Percentiles rank a stretch among this genome's conserved stretches.
These are phyloP conservation scores for Taphrorychus bicolor DNA, from an alignment of 2,888 invertebrate species.

Conservation along the genomic window DNA sequence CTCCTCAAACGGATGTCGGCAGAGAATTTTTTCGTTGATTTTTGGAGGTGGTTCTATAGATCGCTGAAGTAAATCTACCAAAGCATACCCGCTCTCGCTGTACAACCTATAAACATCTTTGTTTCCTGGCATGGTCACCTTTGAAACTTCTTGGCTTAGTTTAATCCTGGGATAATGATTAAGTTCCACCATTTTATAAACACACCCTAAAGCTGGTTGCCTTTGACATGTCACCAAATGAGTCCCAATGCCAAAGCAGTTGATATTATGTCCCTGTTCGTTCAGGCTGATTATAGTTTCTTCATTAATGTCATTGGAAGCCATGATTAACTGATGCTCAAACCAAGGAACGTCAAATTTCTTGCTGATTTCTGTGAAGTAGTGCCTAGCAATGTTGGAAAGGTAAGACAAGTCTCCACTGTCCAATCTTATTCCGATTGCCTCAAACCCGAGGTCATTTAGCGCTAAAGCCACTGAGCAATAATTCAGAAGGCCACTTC, in stretches of 20 bases:
- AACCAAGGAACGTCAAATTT: constrained; percentile 87
- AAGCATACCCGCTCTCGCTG: constrained; percentile 84
- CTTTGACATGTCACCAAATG: constrained; percentile 98
- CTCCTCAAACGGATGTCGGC: constrained; percentile 96
- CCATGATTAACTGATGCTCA: constrained; percentile 85
- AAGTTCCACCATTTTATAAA: constrained; percentile 96
- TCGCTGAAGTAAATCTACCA: constrained; percentile 89
- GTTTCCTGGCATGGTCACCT: constrained; percentile 96
- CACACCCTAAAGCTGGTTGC: constrained; percentile 95
- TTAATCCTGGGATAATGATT: constrained; percentile 92
- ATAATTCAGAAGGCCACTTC: constrained; percentile 96
- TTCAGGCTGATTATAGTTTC: constrained; percentile 97
- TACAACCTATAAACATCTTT: constrained; percentile 83
- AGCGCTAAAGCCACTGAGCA: constrained; percentile 94
- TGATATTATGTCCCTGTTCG: constrained; percentile 96
- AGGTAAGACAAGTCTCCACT: constrained; percentile 97
- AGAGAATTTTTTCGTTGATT: constrained; percentile 84
- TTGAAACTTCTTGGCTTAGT: constrained; percentile 95
- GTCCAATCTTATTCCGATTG: constrained; percentile 93
- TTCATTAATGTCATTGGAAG: constrained; percentile 98
- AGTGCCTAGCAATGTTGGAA: constrained; percentile 83
- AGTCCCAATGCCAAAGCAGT: constrained; percentile 97
- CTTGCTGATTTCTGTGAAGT: constrained; percentile 79
- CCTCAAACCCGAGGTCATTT: constrained; percentile 87
- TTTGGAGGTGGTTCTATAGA: constrained; percentile 80